Evolutionary conservation across 1,140 invertebrate genomes (phyloP), one percentile per base, ranked within the genome.

Genomic region (Agraylea sexmaculata): DNA sequence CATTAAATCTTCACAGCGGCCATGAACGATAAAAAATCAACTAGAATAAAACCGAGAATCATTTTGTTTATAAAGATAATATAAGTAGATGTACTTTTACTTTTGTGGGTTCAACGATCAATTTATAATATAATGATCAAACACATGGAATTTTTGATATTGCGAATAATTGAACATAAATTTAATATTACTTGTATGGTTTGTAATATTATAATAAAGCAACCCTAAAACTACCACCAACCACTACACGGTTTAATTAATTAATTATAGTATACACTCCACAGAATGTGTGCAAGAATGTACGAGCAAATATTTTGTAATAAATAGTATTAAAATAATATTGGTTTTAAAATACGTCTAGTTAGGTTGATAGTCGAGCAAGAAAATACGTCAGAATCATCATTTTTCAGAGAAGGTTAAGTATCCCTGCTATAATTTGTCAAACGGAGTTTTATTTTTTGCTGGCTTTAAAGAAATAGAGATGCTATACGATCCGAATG

Each of bases 51-150:
- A n/a, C n/a, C n/a, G 18, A 18, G 25, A 30, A 27, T 43, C 33
- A 44, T 44, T 44, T 44, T 17, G 32, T 37, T 35, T 35, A 30
- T 22, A 23, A 19, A 10, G 12, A n/a, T n/a, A n/a, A n/a, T 44
- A 44, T 39, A 44, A 44, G 39, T 38, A 44, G 34, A 37, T 31
- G 37, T 42, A 28, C 28, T 30, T 29, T 44, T 44, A 28, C 37
- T 29, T 43, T 38, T 32, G 42, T 22, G 25, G 20, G 23, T 15
- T 37, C 42, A 40, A 32, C 34, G 32, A 44, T 44, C 31, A 40
- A 39, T 44, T 44, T 37, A 40, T 39, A 44, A 39, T 44, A 44
- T 39, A 44, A 44, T 44, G 33, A 44, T 37, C 37, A 41, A 33
- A 16, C 12, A 17, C 23, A 15, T 16, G 19, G 17, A 40, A 40